Percentiles rank a stretch among this genome's conserved stretches.
phyloP scores from a whole-genome alignment of 2,888 invertebrate genomes.

The Drosophila affinis region DNA sequence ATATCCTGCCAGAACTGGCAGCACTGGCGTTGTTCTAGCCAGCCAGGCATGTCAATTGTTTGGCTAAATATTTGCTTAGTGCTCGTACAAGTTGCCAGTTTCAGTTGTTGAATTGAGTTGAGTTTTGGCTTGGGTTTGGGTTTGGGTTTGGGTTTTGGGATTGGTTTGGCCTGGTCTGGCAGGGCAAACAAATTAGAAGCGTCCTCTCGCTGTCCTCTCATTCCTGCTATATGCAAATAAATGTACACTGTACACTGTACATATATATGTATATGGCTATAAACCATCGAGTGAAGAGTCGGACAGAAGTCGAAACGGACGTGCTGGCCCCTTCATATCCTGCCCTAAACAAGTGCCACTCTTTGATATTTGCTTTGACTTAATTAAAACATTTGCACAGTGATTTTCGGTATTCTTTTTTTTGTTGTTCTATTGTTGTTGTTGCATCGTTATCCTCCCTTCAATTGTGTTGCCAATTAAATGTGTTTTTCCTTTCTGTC shows the following conservation, averaged over 20 bases:
- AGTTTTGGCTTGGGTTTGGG: slow-evolving; percentile 16
- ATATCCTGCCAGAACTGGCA: slow-evolving; percentile 61
- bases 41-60: slow-evolving; percentile 75
- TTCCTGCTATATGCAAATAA: slow-evolving; percentile 69
- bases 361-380: slow-evolving; percentile 77
- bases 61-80: slow-evolving; percentile 73
- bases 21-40: slow-evolving; percentile 50
- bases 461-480: slow-evolving; percentile 65
- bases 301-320: slow-evolving; percentile 14
- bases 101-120: slow-evolving; percentile 54
- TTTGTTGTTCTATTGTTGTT: background rate
- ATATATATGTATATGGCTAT: slow-evolving; percentile 43
- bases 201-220: slow-evolving; percentile 42
- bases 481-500: slow-evolving; percentile 24
- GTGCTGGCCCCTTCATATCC: slow-evolving; percentile 54
- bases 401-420: slow-evolving; percentile 50
- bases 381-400: slow-evolving; percentile 80
- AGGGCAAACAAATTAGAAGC: slow-evolving; percentile 74
- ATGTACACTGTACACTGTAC: slow-evolving; percentile 46
- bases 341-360: slow-evolving; percentile 65
- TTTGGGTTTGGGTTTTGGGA: slow-evolving; percentile 9
- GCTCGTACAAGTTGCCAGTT: slow-evolving; percentile 74
- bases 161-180: slow-evolving; percentile 56
- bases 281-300: slow-evolving; percentile 53
- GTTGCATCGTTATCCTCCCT: slow-evolving; percentile 12